A percentile compares a stretch with the other conserved stretches of the same genome.
Conservation (phyloP, 2,797 vertebrate species). For the Siniperca obscura region DNA sequence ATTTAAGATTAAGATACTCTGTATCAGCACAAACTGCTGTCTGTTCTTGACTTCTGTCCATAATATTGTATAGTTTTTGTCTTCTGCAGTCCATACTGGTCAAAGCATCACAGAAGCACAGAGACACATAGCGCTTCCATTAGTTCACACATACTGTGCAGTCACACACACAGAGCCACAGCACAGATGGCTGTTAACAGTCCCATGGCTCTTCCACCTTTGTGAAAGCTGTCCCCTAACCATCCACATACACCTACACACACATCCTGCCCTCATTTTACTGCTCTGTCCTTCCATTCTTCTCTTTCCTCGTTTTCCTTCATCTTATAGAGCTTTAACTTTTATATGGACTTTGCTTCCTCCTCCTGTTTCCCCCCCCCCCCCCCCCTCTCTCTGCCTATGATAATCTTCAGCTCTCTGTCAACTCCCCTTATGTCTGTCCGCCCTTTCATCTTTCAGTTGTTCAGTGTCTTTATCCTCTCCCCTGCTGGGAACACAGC, state of each 20-base stretch:
- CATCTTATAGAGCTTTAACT: conserved; percentile 29
- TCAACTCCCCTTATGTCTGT: conserved; percentile 32
- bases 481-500: conserved; percentile 62
- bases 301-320: conserved; percentile 16
- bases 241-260: not conserved
- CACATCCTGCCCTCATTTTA: conserved; percentile 34
- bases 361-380: not conserved
- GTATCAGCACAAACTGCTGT: too few relatives aligned
- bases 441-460: conserved; percentile 67
- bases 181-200: conserved; percentile 56
- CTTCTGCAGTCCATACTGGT: not conserved
- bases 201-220: conserved; percentile 42
- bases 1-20: not conserved
- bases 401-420: conserved; percentile 35
- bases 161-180: conserved; percentile 2
- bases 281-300: conserved; percentile 3
- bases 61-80: not conserved
- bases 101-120: not conserved
- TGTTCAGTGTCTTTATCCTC: conserved; percentile 64
- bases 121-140: conserved; percentile 20
- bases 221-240: conserved; percentile 29
- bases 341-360: conserved; percentile 28
- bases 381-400: not conserved
- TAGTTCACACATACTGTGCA: conserved; percentile 19
- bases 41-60: not conserved